These are phyloP conservation scores for Halcyon chelicuti DNA, from an alignment of 2,797 vertebrate species.

Conservation along the genomic window DNA sequence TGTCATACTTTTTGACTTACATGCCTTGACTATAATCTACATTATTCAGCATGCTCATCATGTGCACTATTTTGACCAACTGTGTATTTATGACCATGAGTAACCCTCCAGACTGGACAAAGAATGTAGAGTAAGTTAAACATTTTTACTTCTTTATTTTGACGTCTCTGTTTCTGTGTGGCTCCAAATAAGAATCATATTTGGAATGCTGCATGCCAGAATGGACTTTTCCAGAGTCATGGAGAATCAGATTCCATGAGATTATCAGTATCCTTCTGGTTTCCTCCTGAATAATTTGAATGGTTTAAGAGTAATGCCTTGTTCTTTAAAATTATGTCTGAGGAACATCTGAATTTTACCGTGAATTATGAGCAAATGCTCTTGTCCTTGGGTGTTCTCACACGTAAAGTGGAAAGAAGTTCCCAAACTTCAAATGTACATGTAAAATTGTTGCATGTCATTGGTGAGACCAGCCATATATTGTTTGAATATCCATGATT, in stretches of 20 bases:
- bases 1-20: neutral
- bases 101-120: slow-evolving; percentile 84
- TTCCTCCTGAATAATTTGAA: neutral
- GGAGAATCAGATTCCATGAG: neutral
- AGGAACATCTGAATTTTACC: neutral
- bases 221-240: neutral
- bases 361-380: neutral
- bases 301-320: neutral
- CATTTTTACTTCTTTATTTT: slow-evolving; percentile 4
- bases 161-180: neutral
- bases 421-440: neutral
- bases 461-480: neutral
- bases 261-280: neutral
- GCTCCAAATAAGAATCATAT: neutral
- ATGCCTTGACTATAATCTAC: slow-evolving; percentile 89
- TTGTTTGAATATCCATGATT: neutral
- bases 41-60: slow-evolving; percentile 95
- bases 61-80: slow-evolving; percentile 98
- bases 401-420: neutral
- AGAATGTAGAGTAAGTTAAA: slow-evolving; percentile 93
- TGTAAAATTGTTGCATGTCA: neutral
- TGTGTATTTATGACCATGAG: slow-evolving; percentile 93
- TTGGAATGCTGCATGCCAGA: neutral
- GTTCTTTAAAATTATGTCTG: neutral
- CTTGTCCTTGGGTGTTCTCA: neutral